Percentiles rank a stretch among this genome's conserved stretches.
phyloP scores from a whole-genome alignment of 2,113 vertebrate genomes.

The Anoplopoma fimbria region DNA sequence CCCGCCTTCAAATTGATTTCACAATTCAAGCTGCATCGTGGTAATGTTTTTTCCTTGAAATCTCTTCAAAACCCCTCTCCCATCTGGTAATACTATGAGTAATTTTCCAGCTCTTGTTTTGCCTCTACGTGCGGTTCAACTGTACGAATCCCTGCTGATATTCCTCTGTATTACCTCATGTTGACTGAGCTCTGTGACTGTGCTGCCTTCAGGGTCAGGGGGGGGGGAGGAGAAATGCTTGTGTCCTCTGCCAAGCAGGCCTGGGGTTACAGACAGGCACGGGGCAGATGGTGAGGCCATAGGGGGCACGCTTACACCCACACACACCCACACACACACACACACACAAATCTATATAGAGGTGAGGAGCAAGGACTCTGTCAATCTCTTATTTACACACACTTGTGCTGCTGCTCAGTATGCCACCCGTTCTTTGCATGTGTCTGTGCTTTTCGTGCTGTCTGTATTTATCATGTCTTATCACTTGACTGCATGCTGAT shows the following conservation, averaged over 20 bases:
- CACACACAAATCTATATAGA: slow-evolving; percentile 18
- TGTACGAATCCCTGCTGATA: slow-evolving; percentile 3
- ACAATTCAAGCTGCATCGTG: neutral
- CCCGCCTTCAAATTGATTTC: neutral
- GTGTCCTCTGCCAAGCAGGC: slow-evolving; percentile 57
- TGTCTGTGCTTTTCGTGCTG: slow-evolving; percentile 34
- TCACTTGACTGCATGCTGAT: slow-evolving; percentile 50
- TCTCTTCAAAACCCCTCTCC: neutral
- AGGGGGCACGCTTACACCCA: slow-evolving; percentile 36
- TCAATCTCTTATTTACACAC: slow-evolving; percentile 20
- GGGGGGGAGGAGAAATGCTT: slow-evolving; percentile 32
- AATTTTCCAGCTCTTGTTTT: neutral
- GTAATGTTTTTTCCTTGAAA: too few relatives aligned
- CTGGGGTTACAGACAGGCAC: slow-evolving; percentile 62
- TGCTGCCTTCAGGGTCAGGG: slow-evolving; percentile 52
- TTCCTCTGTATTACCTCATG: slow-evolving; percentile 27
- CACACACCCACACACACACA: slow-evolving; percentile 1
- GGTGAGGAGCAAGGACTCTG: slow-evolving; percentile 53
- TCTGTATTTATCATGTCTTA: slow-evolving; percentile 50
- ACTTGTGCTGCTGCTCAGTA: slow-evolving; percentile 15
- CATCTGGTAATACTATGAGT: neutral
- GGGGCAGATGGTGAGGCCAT: slow-evolving; percentile 76
- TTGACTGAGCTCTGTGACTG: slow-evolving; percentile 57
- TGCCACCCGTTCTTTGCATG: slow-evolving; percentile 21
- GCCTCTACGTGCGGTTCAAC: neutral